These are phyloP conservation scores for Pristionchus japonicus DNA, from an alignment of 2,888 invertebrate genomes.

Conservation along the genomic window DNA sequence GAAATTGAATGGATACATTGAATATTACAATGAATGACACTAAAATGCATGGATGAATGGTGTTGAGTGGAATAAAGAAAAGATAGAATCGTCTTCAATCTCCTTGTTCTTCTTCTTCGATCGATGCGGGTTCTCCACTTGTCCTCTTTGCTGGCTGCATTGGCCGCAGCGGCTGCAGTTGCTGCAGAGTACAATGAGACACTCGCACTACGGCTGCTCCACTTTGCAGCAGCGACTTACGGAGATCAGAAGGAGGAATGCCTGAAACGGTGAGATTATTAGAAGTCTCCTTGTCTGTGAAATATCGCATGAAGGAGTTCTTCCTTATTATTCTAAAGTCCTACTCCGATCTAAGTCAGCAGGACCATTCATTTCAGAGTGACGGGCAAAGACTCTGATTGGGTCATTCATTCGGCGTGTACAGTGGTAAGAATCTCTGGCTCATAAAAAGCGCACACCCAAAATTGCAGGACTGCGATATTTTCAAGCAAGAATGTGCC, in stretches of 20 bases:
- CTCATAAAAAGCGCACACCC: no score
- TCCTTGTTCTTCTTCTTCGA: background rate
- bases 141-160: background rate
- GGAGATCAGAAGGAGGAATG: background rate
- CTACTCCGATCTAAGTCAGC: no score
- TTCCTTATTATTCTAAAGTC: no score
- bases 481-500: background rate
- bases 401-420: background rate
- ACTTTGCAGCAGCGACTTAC: constrained; percentile 16
- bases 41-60: background rate
- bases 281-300: no score
- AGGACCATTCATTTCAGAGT: no score
- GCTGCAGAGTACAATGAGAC: constrained; percentile 11
- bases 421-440: no score
- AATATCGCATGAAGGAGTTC: no score
- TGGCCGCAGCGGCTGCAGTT: background rate
- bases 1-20: background rate
- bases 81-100: background rate
- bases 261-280: background rate
- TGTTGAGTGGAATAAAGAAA: background rate
- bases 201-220: background rate
- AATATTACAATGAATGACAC: no score
- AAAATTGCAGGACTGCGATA: background rate
- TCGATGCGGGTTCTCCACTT: background rate
- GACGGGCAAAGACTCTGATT: background rate